These are phyloP conservation scores for Ochropleura plecta DNA, from an alignment of 2,888 invertebrate species.

Conservation along the genomic window DNA sequence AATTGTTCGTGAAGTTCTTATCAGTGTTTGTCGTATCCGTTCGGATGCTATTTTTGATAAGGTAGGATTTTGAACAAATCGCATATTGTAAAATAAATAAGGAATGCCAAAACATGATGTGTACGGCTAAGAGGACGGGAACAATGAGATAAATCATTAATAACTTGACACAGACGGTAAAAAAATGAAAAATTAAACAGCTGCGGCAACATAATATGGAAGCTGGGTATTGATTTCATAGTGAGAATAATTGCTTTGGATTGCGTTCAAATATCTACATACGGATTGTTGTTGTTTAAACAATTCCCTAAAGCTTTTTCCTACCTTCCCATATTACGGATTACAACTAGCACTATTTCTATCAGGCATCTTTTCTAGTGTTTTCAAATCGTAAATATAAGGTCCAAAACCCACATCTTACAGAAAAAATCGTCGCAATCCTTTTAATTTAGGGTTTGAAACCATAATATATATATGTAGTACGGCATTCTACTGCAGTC, in stretches of 20 bases:
- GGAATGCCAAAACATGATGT: constrained; percentile 7
- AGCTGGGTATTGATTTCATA: constrained; percentile 32
- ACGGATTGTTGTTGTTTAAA: not conserved
- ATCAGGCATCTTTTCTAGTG: not conserved
- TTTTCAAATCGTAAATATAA: not conserved
- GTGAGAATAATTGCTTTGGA: not conserved
- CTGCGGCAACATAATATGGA: not conserved
- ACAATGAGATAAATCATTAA: constrained; percentile 34
- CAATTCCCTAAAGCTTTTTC: not conserved
- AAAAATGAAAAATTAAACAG: not conserved
- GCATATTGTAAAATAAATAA: constrained; percentile 13
- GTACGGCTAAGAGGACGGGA: constrained; percentile 8
- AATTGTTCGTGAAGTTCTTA: constrained; percentile 57
- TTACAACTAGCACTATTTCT: too few species aligned
- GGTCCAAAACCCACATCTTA: not conserved
- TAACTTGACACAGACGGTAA: not conserved
- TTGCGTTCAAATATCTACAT: not conserved
- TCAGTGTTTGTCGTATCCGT: constrained; percentile 51
- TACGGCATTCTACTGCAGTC: not conserved
- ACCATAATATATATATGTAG: not conserved
- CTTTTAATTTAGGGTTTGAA: not conserved
- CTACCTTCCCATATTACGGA: too few species aligned
- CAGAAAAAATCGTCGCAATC: not conserved
- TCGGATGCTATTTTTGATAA: constrained; percentile 65
- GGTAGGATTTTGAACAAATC: constrained; percentile 58